Evolutionary conservation across 2,797 vertebrate genomes (phyloP).

Genomic region (Huso huso): DNA sequence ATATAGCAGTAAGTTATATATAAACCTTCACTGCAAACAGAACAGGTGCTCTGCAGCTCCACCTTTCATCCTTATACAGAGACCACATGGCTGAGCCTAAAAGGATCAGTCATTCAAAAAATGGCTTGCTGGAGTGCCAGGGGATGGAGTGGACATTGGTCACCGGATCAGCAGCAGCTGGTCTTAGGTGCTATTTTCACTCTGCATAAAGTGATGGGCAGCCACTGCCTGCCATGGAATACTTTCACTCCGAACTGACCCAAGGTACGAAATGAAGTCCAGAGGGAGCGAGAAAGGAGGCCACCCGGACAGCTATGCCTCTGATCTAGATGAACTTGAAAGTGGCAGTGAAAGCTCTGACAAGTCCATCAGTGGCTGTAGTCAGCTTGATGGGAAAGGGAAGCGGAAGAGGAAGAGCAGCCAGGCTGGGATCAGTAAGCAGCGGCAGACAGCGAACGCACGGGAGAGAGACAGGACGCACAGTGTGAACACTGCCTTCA

Average conservation of each 20-base stretch:
- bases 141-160: constrained; percentile 50
- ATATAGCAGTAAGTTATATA: constrained; percentile 32
- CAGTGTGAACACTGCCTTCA: constrained; percentile 82
- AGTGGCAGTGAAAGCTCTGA: constrained; percentile 62
- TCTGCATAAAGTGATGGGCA: constrained; percentile 57
- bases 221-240: constrained; percentile 31
- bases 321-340: constrained; percentile 59
- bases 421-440: constrained; percentile 52
- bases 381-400: constrained; percentile 29
- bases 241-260: constrained; percentile 30
- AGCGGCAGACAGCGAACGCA: constrained; percentile 80
- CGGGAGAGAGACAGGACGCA: constrained; percentile 79
- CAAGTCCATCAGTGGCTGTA: constrained; percentile 47
- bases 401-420: constrained; percentile 35
- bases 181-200: constrained; percentile 55
- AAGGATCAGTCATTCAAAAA: constrained; percentile 69
- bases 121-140: constrained; percentile 53
- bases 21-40: constrained; percentile 37
- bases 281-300: constrained; percentile 36
- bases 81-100: constrained; percentile 53
- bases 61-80: constrained; percentile 61
- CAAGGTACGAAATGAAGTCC: constrained; percentile 56
- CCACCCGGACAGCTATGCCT: constrained; percentile 38
- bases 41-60: constrained; percentile 55
- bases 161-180: constrained; percentile 66